Evolutionary conservation across 2,888 invertebrate genomes (phyloP).

Genomic region (Carcina quercana): DNA sequence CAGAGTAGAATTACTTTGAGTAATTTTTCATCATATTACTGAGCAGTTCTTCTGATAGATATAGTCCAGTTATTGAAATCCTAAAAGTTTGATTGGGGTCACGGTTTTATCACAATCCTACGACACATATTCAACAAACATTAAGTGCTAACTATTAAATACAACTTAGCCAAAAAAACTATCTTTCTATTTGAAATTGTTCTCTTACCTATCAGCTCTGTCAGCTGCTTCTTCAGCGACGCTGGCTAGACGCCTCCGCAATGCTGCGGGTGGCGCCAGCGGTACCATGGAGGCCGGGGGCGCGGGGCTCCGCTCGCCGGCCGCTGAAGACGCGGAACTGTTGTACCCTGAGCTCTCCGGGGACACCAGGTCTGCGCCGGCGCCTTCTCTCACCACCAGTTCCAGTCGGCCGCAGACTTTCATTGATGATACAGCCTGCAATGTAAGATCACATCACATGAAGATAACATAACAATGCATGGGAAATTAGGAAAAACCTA

Average conservation of each 20-base stretch:
- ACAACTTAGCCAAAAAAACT: background rate
- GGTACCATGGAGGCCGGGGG: slow-evolving; percentile 48
- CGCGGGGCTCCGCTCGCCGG: slow-evolving; percentile 79
- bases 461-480: too few relatives aligned
- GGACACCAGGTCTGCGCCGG: slow-evolving; percentile 85
- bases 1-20: too few relatives aligned
- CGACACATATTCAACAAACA: too few relatives aligned
- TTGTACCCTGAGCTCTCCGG: slow-evolving; percentile 90
- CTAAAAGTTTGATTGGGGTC: too few relatives aligned
- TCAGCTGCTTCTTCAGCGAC: slow-evolving; percentile 82
- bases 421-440: slow-evolving; percentile 86
- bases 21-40: too few relatives aligned
- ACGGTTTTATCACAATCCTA: too few relatives aligned
- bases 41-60: too few relatives aligned
- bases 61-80: too few relatives aligned
- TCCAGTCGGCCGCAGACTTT: slow-evolving; percentile 85
- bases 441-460: too few relatives aligned
- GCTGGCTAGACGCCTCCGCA: slow-evolving; percentile 79
- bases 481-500: too few relatives aligned
- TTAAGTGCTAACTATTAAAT: too few relatives aligned
- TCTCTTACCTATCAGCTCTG: slow-evolving; percentile 72
- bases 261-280: slow-evolving; percentile 69
- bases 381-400: slow-evolving; percentile 83
- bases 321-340: slow-evolving; percentile 88
- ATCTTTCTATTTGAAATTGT: background rate